Evolutionary conservation across 1,140 invertebrate genomes (phyloP), one percentile per base, ranked within the genome.

Genomic region (Centruroides vittatus): DNA sequence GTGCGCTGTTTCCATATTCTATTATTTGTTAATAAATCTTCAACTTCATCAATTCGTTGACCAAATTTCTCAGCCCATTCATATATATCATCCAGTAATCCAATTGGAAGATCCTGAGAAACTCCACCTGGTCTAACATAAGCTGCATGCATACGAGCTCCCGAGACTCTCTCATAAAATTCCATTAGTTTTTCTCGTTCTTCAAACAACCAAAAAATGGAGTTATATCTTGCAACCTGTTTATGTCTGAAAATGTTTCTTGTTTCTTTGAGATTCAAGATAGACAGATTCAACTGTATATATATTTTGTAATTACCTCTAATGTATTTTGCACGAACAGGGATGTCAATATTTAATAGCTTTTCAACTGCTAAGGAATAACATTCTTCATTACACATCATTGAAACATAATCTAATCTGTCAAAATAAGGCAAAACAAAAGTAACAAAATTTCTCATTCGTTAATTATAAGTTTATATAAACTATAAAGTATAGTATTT

Each of bases 321-420:
- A 67, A 99, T 98, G 70, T 90, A 98, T 74, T 99, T 96, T 0
- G 94, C 96, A 64, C 96, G 76, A 0, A 86, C 65, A 0, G 96
- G 95, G 55, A 97, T 81, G 64, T 98, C 91, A 70, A 98, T 95
- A 70, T 96, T 95, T 0, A 99, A 77, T 6, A 99, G 76, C 72
- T 97, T 98, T 73, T 99, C 95, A 8, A 99, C 85, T 6, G 95
- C 94, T 57, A 99, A 71, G 9, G 92, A 93, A 75, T 88, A 99
- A 69, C 89, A 92, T 71, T 98, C 93, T 73, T 99, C 96, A 74
- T 98, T 98, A 75, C 88, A 92, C 95, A 99, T 98, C 94, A 98
- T 98, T 2, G 93, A 98, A 1, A 98, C 93, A 72, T 99, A 99
- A 75, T 99, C 96, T n/a, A 99, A 78, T 3, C 96, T 83, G 78